These are phyloP conservation scores for Punctoribates punctum DNA, from an alignment of 2,888 invertebrate species.

Conservation along the genomic window DNA sequence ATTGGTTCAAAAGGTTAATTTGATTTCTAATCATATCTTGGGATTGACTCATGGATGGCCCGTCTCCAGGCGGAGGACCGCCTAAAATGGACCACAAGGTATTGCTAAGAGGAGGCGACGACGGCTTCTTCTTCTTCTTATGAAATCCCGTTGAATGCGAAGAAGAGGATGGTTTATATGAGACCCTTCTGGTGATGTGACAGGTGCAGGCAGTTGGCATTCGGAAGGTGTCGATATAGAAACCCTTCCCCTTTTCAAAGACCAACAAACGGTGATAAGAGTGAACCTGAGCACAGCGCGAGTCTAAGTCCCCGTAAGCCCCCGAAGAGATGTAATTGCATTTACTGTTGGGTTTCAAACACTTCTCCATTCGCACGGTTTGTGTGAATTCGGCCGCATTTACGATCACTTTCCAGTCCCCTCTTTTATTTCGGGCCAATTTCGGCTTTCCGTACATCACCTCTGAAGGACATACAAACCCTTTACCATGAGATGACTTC, in stretches of 20 bases:
- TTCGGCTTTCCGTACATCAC: conserved; percentile 76
- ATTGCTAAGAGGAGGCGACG: conserved; percentile 43
- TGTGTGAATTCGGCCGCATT: conserved; percentile 75
- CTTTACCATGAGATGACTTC: conserved; percentile 58
- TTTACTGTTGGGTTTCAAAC: conserved; percentile 68
- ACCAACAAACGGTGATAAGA: conserved; percentile 75
- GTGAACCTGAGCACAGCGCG: conserved; percentile 75
- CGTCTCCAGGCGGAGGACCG: conserved; percentile 1
- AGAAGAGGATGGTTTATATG: not conserved
- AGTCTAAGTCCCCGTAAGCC: conserved; percentile 66
- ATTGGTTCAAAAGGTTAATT: conserved; percentile 43
- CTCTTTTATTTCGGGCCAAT: conserved; percentile 68
- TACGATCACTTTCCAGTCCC: conserved; percentile 79
- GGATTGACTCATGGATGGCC: conserved; percentile 10
- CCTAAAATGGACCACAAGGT: conserved; percentile 48
- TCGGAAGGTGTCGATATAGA: conserved; percentile 52
- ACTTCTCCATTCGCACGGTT: conserved; percentile 74
- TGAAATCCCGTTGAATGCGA: not conserved
- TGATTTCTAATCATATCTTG: conserved; percentile 45
- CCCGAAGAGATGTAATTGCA: conserved; percentile 76
- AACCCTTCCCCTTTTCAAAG: conserved; percentile 68
- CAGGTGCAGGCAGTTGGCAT: conserved; percentile 52
- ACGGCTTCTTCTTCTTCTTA: not conserved
- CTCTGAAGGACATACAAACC: conserved; percentile 73
- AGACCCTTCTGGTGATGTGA: conserved; percentile 47